These are phyloP conservation scores for Tribolium castaneum DNA, from an alignment of 1,140 invertebrate species.

Conservation along the genomic window DNA sequence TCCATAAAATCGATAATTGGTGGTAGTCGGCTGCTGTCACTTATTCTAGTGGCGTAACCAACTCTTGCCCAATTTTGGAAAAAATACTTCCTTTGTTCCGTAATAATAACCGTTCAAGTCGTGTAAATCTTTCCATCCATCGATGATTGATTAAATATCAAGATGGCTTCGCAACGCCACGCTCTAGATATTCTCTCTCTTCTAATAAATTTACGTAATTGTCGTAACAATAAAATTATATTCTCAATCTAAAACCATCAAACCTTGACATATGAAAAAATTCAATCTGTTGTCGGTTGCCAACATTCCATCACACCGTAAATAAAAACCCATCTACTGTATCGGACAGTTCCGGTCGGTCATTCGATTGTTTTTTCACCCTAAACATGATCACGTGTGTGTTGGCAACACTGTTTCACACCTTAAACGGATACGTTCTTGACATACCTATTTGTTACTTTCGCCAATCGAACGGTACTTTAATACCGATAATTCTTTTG, in stretches of 20 bases:
- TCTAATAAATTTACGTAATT: not conserved
- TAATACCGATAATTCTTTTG: constrained; percentile 2
- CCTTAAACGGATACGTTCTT: constrained; percentile 33
- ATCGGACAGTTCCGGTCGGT: too few relatives aligned
- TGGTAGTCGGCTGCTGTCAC: not conserved
- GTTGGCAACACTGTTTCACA: constrained; percentile 15
- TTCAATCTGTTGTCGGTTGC: not conserved
- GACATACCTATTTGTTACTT: constrained; percentile 32
- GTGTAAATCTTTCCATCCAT: not conserved
- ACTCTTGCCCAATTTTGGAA: too few relatives aligned
- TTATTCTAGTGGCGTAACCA: not conserved
- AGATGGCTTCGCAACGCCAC: not conserved
- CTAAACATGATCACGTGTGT: too few relatives aligned
- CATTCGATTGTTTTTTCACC: too few relatives aligned
- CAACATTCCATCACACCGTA: not conserved
- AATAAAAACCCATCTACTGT: not conserved
- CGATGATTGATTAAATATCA: not conserved
- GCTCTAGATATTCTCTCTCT: not conserved
- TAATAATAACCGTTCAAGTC: too few relatives aligned
- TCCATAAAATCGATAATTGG: not conserved
- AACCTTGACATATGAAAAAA: not conserved
- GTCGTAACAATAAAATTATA: not conserved
- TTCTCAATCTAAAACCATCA: not conserved
- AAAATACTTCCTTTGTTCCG: too few relatives aligned
- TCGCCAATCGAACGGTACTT: constrained; percentile 3